Percentiles rank a stretch among this genome's conserved stretches.
phyloP scores from a whole-genome alignment of 2,113 vertebrate genomes.

The Lipotes vexillifer region DNA sequence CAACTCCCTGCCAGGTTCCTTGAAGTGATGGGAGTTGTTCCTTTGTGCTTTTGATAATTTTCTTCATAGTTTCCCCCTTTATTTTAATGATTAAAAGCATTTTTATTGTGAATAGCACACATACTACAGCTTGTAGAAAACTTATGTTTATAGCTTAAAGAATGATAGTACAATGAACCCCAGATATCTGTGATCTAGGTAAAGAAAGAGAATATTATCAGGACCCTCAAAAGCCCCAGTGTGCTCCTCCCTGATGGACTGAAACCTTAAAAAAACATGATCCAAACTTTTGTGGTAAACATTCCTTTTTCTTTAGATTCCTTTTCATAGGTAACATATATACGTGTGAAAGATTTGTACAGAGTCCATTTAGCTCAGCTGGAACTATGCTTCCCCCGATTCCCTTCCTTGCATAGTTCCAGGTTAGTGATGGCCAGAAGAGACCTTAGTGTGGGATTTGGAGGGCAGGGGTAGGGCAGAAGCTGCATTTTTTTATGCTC shows the following conservation, averaged over 20 bases:
- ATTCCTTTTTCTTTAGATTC: neutral
- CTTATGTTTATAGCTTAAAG: neutral
- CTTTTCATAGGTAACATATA: neutral
- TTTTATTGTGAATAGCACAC: neutral
- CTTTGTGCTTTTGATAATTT: neutral
- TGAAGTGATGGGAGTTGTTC: neutral
- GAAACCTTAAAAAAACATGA: neutral
- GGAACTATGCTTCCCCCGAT: neutral
- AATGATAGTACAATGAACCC: neutral
- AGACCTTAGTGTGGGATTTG: neutral
- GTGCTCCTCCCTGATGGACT: neutral
- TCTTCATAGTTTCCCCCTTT: neutral
- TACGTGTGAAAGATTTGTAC: neutral
- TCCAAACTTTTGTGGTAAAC: neutral
- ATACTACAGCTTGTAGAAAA: neutral
- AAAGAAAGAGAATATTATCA: neutral
- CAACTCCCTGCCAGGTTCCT: neutral
- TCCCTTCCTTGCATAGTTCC: neutral
- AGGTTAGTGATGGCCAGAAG: neutral
- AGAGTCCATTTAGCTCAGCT: neutral
- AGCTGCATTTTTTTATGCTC: neutral
- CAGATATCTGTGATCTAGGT: neutral
- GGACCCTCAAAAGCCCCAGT: neutral
- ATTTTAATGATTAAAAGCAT: neutral
- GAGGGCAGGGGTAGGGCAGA: neutral